phyloP scores from a whole-genome alignment of 2,888 invertebrate genomes.

The Sarcophaga rosellei region DNA sequence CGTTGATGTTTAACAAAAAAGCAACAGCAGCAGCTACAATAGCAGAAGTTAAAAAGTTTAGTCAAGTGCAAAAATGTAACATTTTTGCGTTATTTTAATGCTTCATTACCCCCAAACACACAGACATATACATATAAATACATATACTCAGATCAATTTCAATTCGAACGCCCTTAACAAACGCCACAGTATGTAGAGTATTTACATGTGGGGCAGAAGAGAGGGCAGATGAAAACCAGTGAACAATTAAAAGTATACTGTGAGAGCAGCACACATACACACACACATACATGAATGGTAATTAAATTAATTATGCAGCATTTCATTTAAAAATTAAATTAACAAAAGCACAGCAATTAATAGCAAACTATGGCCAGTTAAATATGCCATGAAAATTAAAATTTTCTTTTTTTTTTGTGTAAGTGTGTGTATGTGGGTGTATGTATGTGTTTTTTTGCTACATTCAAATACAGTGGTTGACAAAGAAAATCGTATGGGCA shows the following conservation, averaged over 20 bases:
- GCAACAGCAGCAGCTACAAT: neutral
- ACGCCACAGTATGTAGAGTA: too few species aligned
- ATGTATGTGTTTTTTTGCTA: too few species aligned
- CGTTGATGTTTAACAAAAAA: too few species aligned
- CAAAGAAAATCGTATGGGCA: too few species aligned
- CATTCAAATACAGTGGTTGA: too few species aligned
- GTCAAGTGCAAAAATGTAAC: conserved; percentile 47
- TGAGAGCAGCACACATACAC: neutral
- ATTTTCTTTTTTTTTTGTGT: too few species aligned
- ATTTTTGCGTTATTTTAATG: conserved; percentile 57
- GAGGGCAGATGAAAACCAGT: too few species aligned
- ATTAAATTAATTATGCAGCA: neutral
- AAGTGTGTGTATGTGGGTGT: too few species aligned
- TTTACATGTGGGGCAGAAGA: too few species aligned
- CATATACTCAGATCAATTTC: too few species aligned
- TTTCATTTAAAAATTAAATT: neutral
- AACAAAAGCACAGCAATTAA: neutral
- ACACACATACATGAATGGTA: neutral
- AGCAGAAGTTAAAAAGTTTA: conserved; percentile 38
- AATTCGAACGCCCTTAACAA: too few species aligned
- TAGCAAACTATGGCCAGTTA: neutral
- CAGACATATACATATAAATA: neutral
- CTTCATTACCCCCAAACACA: conserved; percentile 52
- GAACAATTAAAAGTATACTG: too few species aligned
- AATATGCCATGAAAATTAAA: neutral